phyloP scores from a whole-genome alignment of 2,888 invertebrate species.

The Drosophila dives region DNA sequence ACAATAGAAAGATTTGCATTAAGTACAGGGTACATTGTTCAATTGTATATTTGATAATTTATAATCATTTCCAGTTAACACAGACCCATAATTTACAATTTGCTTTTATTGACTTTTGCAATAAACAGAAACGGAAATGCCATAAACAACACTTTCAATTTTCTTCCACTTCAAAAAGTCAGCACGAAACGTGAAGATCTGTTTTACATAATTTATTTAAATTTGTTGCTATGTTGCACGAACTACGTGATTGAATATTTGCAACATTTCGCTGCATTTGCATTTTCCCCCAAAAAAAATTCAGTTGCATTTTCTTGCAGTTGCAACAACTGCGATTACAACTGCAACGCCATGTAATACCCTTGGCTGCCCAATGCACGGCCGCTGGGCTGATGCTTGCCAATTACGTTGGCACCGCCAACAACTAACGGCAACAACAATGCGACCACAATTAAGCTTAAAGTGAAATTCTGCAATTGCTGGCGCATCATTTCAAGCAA shows the following conservation, averaged over 20 bases:
- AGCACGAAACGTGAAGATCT: constrained; percentile 44
- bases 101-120: constrained; percentile 23
- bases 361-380: constrained; percentile 64
- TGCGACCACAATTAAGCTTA: constrained; percentile 69
- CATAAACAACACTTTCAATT: constrained; percentile 37
- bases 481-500: constrained; percentile 68
- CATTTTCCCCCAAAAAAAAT: constrained; percentile 49
- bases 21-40: constrained; percentile 6
- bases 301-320: constrained; percentile 50
- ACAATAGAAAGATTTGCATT: neutral
- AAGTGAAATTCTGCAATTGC: constrained; percentile 78
- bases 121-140: constrained; percentile 54
- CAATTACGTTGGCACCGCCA: constrained; percentile 65
- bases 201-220: constrained; percentile 79
- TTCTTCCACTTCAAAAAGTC: constrained; percentile 23
- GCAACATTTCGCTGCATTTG: constrained; percentile 70
- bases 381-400: constrained; percentile 61
- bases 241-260: constrained; percentile 80
- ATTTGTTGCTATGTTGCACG: constrained; percentile 71
- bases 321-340: constrained; percentile 33
- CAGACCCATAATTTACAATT: constrained; percentile 47
- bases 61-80: constrained; percentile 53
- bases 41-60: constrained; percentile 48
- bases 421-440: constrained; percentile 29
- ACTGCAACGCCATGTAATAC: constrained; percentile 61